Evolutionary conservation across 1,140 invertebrate species (phyloP).

Genomic region (Drosophila azteca): DNA sequence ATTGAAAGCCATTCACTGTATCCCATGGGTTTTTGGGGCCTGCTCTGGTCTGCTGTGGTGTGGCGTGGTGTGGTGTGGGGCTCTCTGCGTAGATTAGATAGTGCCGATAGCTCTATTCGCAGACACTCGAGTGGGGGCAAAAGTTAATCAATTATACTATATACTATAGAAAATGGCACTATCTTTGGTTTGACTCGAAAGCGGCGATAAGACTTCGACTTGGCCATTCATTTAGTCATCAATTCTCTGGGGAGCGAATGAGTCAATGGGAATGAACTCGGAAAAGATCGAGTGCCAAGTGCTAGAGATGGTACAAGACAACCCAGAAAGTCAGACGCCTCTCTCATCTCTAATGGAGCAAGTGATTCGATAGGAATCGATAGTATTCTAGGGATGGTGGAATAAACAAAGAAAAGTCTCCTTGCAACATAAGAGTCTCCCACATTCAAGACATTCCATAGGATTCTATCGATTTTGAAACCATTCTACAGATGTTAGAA

Average conservation of each 20-base stretch:
- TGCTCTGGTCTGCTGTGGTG: no score
- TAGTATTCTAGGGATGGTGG: no score
- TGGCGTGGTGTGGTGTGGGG: no score
- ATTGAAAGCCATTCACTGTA: constrained; percentile 23
- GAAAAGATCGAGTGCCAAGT: constrained; percentile 11
- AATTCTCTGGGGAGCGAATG: constrained; percentile 15
- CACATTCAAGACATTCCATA: no score
- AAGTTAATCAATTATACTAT: constrained; percentile 24
- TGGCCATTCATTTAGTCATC: constrained; percentile 40
- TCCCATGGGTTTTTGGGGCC: constrained; percentile 18
- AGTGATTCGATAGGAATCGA: no score
- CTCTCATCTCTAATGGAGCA: background rate
- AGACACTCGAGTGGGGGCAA: constrained; percentile 23
- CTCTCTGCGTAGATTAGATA: constrained; percentile 22
- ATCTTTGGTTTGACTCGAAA: constrained; percentile 9
- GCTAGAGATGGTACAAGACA: background rate
- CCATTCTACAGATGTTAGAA: no score
- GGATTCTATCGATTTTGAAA: no score
- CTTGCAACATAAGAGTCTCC: no score
- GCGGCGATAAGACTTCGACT: constrained; percentile 17
- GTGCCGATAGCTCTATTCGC: constrained; percentile 5
- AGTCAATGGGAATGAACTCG: background rate
- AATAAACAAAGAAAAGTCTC: no score
- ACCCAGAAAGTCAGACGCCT: background rate
- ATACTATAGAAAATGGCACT: constrained; percentile 14